phyloP scores from a whole-genome alignment of 2,113 vertebrate species.

The Crotalus viridis region DNA sequence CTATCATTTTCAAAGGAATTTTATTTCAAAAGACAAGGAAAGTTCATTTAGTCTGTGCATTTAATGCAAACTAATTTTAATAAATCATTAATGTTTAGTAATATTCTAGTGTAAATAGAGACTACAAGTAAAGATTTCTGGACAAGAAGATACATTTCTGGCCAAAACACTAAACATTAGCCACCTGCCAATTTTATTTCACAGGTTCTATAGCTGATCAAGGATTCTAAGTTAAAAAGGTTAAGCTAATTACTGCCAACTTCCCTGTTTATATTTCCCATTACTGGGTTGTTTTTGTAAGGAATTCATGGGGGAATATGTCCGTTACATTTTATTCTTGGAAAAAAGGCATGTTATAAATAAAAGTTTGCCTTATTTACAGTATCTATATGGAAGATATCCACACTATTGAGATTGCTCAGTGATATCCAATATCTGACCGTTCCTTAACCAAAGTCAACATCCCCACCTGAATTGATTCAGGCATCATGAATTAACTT shows the following conservation, averaged over 20 bases:
- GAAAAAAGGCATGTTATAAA: neutral
- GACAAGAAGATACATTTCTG: neutral
- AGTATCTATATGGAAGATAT: neutral
- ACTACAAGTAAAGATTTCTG: neutral
- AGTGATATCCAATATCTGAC: neutral
- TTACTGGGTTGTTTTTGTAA: neutral
- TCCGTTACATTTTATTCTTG: neutral
- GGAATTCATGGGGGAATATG: neutral
- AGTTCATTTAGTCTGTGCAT: neutral
- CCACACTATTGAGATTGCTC: neutral
- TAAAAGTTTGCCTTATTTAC: neutral
- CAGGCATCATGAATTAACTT: neutral
- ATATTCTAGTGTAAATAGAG: neutral
- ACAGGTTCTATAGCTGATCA: neutral
- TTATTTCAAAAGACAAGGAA: neutral
- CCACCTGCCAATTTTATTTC: neutral
- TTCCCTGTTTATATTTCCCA: neutral
- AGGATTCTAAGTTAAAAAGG: neutral
- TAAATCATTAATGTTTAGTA: neutral
- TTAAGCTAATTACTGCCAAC: neutral
- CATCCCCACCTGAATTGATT: neutral
- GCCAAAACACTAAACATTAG: neutral
- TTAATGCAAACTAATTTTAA: neutral
- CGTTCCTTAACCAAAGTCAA: neutral
- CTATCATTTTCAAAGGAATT: neutral